Percentiles rank a stretch among this genome's conserved stretches.
Evolutionary conservation across 2,113 vertebrate genomes (phyloP).

Genomic region (Taurulus bubalis): DNA sequence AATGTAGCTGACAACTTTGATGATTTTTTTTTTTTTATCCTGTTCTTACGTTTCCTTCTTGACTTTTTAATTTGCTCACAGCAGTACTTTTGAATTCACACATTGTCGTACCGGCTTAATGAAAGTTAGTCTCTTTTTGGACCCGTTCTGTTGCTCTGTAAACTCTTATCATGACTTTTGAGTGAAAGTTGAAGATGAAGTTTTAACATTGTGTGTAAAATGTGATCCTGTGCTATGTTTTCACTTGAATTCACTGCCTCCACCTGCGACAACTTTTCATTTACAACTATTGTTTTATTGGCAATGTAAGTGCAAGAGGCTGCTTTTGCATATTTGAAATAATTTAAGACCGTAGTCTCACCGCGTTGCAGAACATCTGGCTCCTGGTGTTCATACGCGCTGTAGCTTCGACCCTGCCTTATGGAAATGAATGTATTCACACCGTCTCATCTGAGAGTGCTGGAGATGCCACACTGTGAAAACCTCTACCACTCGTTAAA

Average conservation of each 20-base stretch:
- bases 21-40: constrained; percentile 25
- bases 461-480: constrained; percentile 29
- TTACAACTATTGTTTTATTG: neutral
- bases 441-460: constrained; percentile 33
- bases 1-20: neutral
- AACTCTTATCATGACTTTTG: neutral
- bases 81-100: neutral
- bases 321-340: neutral
- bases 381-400: constrained; percentile 1
- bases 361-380: neutral
- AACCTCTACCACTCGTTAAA: neutral
- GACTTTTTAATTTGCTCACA: constrained; percentile 5
- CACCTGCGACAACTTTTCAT: neutral
- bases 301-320: neutral
- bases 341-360: neutral
- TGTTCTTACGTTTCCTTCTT: neutral
- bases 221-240: neutral
- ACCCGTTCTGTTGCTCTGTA: neutral
- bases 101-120: neutral
- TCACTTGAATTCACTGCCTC: neutral
- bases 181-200: neutral
- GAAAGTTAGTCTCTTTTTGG: neutral
- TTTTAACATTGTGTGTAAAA: constrained; percentile 3
- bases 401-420: constrained; percentile 65
- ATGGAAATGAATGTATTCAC: constrained; percentile 65